phyloP scores from a whole-genome alignment of 2,888 invertebrate species.

The Unio delphinus region DNA sequence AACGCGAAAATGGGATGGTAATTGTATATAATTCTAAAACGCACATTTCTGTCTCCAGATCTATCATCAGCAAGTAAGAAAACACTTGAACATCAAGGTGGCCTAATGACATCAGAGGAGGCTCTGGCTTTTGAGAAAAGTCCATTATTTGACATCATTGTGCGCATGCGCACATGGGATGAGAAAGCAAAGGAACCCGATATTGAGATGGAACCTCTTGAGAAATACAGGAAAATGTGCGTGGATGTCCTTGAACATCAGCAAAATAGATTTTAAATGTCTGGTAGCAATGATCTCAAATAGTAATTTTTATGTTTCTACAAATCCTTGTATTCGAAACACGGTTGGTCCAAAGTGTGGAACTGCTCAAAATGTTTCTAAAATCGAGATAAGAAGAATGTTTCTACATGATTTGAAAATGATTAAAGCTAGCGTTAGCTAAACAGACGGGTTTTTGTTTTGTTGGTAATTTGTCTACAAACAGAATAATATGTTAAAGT shows the following conservation, averaged over 20 bases:
- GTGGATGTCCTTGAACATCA: constrained; percentile 7
- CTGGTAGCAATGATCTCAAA: background rate
- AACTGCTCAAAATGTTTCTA: too few relatives aligned
- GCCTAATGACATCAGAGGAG: constrained; percentile 47
- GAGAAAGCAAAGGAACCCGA: constrained; percentile 50
- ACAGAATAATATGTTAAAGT: too few relatives aligned
- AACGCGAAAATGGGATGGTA: background rate
- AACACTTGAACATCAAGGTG: constrained; percentile 58
- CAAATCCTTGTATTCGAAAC: too few relatives aligned
- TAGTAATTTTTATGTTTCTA: too few relatives aligned
- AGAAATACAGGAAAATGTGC: constrained; percentile 31
- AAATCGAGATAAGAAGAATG: too few relatives aligned
- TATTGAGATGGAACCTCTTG: constrained; percentile 19
- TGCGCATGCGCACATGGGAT: constrained; percentile 55
- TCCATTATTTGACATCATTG: constrained; percentile 34
- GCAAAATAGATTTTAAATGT: background rate
- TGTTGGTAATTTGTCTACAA: too few relatives aligned
- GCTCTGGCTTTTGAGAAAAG: constrained; percentile 43
- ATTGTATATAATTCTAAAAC: background rate
- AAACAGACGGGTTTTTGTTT: too few relatives aligned
- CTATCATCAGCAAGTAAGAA: constrained; percentile 51
- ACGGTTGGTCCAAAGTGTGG: too few relatives aligned
- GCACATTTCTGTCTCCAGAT: constrained; percentile 22
- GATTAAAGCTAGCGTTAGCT: too few relatives aligned
- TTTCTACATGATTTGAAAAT: too few relatives aligned